Base-by-base conservation (phyloP, 2,113 vertebrate species). In the Pogona vitticeps region DNA sequence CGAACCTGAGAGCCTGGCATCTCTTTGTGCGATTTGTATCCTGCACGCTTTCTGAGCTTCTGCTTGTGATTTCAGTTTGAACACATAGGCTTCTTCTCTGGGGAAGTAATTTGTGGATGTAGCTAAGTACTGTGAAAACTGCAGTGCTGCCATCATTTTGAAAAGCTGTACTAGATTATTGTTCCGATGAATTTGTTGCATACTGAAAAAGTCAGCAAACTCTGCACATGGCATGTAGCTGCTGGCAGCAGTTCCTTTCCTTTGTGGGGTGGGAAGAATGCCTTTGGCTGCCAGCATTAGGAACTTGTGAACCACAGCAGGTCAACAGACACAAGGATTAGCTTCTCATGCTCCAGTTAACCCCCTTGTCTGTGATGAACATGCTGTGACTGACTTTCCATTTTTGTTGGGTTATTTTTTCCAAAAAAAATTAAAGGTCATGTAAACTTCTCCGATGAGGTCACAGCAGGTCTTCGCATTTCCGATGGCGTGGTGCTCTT, bases 361-460 rank as follows among this genome's bases (percentile, higher is more conserved):
- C 12, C 40, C 17, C 2, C 23, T 79, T 88, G 65, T 71, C 31
- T 83, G 83, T 67, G n/a, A 8, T 2, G 8, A 36, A 40, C 36
- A 88, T 2, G 0, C 72, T 38, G 18, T 68, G 76, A 26, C 33
- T 68, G 76, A 26, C 33, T 75, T 36, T 0, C 72, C 1, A 2
- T 20, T 73, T 46, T 67, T 4, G 82, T 42, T 68, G 88, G 92
- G 92, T 33, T 91, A 59, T 61, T 15, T 71, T 40, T 9, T 83
- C 42, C 77, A 59, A 65, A 36, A 67, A 21, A 38, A 14, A 21
- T 46, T 67, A 38, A 82, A 99, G 98, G 99, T 52, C 99, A 99
- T 0, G 98, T 99, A 46, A 99, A 99, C 90, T 99, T 99, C 91
- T 99, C 99, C 0, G 99, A 99, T 0, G 99, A 99, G 91, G 98